phyloP scores from a whole-genome alignment of 1,140 invertebrate species.

The Panagrolaimus sp. region DNA sequence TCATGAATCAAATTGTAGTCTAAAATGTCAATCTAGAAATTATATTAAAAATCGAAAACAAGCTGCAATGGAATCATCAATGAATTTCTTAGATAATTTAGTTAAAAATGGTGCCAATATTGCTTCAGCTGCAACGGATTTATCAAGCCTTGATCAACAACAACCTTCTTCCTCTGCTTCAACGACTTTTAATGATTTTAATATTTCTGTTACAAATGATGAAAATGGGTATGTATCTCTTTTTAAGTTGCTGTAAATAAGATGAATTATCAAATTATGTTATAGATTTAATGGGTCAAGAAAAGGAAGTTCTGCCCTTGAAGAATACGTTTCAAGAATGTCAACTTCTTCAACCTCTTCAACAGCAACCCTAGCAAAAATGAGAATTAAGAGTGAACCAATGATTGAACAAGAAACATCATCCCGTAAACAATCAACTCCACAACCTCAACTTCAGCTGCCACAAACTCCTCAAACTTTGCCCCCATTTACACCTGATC shows the following conservation, averaged over 20 bases:
- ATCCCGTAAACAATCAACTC: conserved; percentile 1
- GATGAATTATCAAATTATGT: neutral
- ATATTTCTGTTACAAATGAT: conserved; percentile 2
- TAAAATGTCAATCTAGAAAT: conserved; percentile 44
- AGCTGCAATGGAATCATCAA: conserved; percentile 29
- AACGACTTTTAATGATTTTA: neutral
- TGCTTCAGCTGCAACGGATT: neutral
- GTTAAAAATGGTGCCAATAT: conserved; percentile 14
- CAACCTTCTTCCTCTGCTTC: neutral
- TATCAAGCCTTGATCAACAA: neutral
- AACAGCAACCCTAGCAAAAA: conserved; percentile 8
- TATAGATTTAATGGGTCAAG: conserved; percentile 20
- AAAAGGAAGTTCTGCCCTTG: conserved; percentile 41
- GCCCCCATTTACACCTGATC: conserved; percentile 16
- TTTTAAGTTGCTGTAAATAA: neutral
- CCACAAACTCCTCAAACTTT: neutral
- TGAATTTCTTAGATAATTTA: conserved; percentile 20
- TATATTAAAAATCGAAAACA: conserved; percentile 43
- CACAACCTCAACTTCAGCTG: neutral
- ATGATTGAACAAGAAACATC: conserved; percentile 1
- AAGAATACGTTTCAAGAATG: conserved; percentile 42
- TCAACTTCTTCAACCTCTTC: conserved; percentile 28
- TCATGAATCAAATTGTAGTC: conserved; percentile 51
- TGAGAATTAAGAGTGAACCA: conserved; percentile 9
- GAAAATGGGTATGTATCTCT: conserved; percentile 21